Base-by-base conservation (phyloP, 1,140 invertebrate species). In the Chlorops oryzae region DNA sequence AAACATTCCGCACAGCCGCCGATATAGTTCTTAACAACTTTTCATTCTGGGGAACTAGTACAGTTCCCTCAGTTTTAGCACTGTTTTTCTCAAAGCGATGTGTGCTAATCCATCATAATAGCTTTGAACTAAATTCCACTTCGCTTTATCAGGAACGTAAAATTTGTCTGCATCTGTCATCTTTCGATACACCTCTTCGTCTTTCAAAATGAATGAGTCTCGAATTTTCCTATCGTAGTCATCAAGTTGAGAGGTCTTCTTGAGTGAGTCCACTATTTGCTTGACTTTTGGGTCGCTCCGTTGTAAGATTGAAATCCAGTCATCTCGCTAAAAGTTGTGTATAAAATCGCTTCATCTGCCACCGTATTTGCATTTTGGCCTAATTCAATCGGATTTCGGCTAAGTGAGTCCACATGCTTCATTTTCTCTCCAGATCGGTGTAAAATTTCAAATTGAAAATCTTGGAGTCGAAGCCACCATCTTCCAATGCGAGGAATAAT, bases 381-480 rank as follows among this genome's bases (percentile, higher is more conserved):
- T n/a, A n/a, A n/a, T n/a, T n/a, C 7, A 18, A 24, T 38, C 22
- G 25, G 35, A n/a, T 6, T 24, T 17, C 47, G 42, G 44, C 38
- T 50, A 20, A 51, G 18, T 3, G 43, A 35, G 21, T 50, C 52
- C 5, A 50, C 47, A 41, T 47, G 52, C 24, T 37, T 5, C 34
- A 55, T 51, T n/a, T 23, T 15, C 1, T n/a, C 12, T 6, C 43
- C 44, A 17, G 38, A 13, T 21, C 49, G 45, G 27, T 55, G 48
- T 18, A 23, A 12, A 22, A 51, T 40, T 22, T 55, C 40, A 3
- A 51, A 32, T n/a, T 47, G 35, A 24, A 25, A 55, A 17, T 55
- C 49, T 15, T 42, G 27, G 3, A 55, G 35, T 7, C 66, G 40
- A 38, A 73, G 40, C 42, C 51, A 55, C 65, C 62, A 72, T 24